Evolutionary conservation across 2,797 vertebrate species (phyloP).

Genomic region (Geotrypetes seraphini): DNA sequence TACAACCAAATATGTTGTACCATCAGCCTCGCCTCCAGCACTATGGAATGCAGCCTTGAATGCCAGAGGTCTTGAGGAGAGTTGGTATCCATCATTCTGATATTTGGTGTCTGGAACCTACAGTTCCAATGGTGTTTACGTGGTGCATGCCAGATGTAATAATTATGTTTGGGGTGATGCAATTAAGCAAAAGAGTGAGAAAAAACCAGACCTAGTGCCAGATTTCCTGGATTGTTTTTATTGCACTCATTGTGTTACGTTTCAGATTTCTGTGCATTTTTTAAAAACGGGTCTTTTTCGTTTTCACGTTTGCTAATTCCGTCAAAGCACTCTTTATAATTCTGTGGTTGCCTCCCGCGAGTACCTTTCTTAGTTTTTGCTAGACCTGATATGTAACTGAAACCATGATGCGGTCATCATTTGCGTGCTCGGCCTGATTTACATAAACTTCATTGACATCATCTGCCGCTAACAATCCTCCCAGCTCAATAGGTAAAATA

Average conservation of each 20-base stretch:
- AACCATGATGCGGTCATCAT: too few species aligned
- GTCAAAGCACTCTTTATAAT: too few species aligned
- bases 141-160: slow-evolving; percentile 12
- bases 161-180: slow-evolving; percentile 13
- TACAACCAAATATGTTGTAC: too few species aligned
- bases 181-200: slow-evolving; percentile 14
- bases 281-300: neutral
- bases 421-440: too few species aligned
- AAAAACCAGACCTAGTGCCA: slow-evolving; percentile 11
- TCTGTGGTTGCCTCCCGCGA: too few species aligned
- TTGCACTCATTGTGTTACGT: slow-evolving; percentile 3
- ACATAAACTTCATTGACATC: too few species aligned
- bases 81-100: slow-evolving; percentile 3
- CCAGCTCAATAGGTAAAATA: too few species aligned
- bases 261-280: slow-evolving; percentile 1
- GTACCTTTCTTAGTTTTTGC: too few species aligned
- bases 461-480: too few species aligned
- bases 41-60: slow-evolving; percentile 1
- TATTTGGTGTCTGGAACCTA: neutral
- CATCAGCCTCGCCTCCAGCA: too few species aligned
- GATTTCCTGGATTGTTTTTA: slow-evolving; percentile 9
- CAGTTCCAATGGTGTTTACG: slow-evolving; percentile 6
- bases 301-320: neutral
- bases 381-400: too few species aligned
- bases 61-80: neutral